Evolutionary conservation across 2,888 invertebrate genomes (phyloP).

Genomic region (Nephrotoma flavescens): DNA sequence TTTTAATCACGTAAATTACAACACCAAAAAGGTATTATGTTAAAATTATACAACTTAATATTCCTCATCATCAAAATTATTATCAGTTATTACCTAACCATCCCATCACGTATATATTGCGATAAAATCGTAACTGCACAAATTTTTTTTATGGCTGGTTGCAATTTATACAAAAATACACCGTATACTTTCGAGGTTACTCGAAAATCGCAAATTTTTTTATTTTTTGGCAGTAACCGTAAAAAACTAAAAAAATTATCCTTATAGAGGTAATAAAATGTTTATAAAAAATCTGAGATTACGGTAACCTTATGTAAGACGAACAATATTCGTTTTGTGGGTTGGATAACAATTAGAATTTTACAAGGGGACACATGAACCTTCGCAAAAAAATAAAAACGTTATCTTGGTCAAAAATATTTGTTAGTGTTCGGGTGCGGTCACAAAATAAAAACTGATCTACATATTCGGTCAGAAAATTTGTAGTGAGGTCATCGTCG

Average conservation of each 20-base stretch:
- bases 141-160: neutral
- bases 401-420: neutral
- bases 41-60: neutral
- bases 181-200: neutral
- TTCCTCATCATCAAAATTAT: neutral
- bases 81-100: neutral
- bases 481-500: neutral
- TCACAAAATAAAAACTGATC: neutral
- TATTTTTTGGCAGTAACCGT: neutral
- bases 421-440: neutral
- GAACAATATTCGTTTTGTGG: neutral
- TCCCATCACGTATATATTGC: neutral
- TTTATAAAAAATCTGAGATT: neutral
- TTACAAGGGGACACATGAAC: neutral
- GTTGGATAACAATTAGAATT: neutral
- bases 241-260: neutral
- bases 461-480: neutral
- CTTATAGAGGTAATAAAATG: neutral
- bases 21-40: neutral
- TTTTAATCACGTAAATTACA: neutral
- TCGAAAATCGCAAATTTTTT: neutral
- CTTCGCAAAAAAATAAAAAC: neutral
- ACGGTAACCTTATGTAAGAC: neutral
- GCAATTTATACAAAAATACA: neutral
- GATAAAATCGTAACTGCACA: neutral